Evolutionary conservation across 2,113 vertebrate species (phyloP).

Genomic region (Cololabis saira): DNA sequence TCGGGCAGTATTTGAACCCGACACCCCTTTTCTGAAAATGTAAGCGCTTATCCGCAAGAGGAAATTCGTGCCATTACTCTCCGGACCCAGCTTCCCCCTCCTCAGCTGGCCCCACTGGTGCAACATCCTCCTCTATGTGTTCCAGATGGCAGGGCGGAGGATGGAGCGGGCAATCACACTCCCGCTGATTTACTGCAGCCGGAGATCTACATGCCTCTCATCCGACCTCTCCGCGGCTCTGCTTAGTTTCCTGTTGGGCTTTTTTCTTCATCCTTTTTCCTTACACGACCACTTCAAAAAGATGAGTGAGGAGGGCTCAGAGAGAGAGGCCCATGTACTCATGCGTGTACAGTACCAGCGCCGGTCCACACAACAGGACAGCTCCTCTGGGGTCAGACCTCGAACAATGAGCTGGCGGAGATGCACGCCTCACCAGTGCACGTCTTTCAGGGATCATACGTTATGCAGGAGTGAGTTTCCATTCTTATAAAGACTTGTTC

Average conservation of each 20-base stretch:
- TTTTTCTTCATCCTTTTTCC: slow-evolving; percentile 25
- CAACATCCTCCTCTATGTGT: slow-evolving; percentile 47
- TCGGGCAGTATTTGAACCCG: neutral
- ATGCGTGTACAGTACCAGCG: neutral
- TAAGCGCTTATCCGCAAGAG: slow-evolving; percentile 28
- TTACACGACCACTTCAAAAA: slow-evolving; percentile 29
- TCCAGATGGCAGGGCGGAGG: slow-evolving; percentile 55
- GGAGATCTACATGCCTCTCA: slow-evolving; percentile 24
- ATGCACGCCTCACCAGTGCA: neutral
- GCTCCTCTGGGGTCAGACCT: neutral
- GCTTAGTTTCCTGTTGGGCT: slow-evolving; percentile 40
- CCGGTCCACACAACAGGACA: neutral
- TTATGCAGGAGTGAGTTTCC: no score
- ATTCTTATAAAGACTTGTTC: no score
- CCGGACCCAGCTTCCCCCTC: slow-evolving; percentile 26
- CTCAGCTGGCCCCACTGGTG: slow-evolving; percentile 29
- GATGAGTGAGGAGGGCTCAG: slow-evolving; percentile 26
- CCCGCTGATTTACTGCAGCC: slow-evolving; percentile 55
- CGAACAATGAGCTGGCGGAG: neutral
- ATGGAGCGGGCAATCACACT: slow-evolving; percentile 18
- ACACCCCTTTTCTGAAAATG: neutral
- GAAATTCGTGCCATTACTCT: slow-evolving; percentile 43
- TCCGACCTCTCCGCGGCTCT: slow-evolving; percentile 6
- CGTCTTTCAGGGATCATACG: neutral
- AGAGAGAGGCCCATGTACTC: neutral